Conservation (phyloP, 2,797 vertebrate genomes). For the Crossoptilon crossoptilon region DNA sequence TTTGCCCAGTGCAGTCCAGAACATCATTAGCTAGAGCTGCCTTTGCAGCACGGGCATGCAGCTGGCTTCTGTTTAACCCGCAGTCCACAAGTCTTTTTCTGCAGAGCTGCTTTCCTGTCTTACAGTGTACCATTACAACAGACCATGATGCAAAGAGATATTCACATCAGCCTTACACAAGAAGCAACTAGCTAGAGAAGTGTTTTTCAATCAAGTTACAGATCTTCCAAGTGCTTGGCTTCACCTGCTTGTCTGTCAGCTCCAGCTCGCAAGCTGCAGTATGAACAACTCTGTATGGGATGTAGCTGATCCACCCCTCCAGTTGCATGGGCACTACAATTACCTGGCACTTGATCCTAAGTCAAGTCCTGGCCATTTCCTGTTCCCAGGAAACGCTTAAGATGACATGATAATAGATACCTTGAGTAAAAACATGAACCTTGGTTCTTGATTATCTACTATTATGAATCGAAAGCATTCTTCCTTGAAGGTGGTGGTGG, state of each 20-base stretch:
- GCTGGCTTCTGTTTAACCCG: background rate
- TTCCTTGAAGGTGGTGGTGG: background rate
- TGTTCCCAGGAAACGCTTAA: background rate
- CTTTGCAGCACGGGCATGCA: background rate
- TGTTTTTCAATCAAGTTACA: background rate
- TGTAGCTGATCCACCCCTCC: background rate
- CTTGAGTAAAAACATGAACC: background rate
- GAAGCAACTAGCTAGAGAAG: background rate
- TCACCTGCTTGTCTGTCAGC: background rate
- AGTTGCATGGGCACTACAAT: background rate
- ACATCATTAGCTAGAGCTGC: background rate
- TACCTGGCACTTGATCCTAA: background rate
- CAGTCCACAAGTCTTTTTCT: background rate
- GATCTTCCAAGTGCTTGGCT: background rate
- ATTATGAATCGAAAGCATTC: background rate
- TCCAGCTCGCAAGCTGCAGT: background rate
- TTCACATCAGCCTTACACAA: background rate
- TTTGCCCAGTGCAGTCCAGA: background rate
- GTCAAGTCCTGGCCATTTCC: background rate
- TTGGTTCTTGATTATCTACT: background rate
- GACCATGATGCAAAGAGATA: background rate
- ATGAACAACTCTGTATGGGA: background rate
- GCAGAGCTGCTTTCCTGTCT: background rate
- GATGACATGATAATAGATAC: background rate
- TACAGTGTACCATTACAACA: background rate